Conservation (phyloP, 2,888 invertebrate species). For the Pachymerium ferrugineum region DNA sequence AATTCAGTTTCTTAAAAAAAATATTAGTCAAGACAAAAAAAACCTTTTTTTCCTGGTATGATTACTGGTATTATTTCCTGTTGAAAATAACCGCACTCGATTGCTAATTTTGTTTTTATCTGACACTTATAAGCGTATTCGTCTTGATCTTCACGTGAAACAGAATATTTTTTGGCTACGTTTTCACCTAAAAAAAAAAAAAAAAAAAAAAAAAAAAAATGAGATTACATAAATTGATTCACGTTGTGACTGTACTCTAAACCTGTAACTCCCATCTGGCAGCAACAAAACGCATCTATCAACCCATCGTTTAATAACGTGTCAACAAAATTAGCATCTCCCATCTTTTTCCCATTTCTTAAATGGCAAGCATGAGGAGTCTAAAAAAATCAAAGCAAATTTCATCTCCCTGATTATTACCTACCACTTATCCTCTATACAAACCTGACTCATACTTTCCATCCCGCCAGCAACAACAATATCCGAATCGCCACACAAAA, state of each 20-base stretch:
- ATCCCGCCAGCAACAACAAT: slow-evolving; percentile 73
- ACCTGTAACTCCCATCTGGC: slow-evolving; percentile 77
- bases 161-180: slow-evolving; percentile 60
- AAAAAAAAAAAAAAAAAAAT: too few relatives aligned
- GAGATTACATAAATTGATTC: too few relatives aligned
- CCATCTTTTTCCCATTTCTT: slow-evolving; percentile 62
- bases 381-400: too few relatives aligned
- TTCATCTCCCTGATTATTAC: too few relatives aligned
- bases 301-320: slow-evolving; percentile 65
- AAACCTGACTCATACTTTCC: slow-evolving; percentile 72
- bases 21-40: background rate
- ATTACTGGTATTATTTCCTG: slow-evolving; percentile 66
- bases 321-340: slow-evolving; percentile 59
- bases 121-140: slow-evolving; percentile 63
- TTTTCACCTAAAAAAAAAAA: slow-evolving; percentile 63
- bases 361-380: slow-evolving; percentile 63
- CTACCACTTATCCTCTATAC: too few relatives aligned
- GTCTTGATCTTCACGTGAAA: slow-evolving; percentile 67
- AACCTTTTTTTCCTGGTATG: slow-evolving; percentile 51
- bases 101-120: slow-evolving; percentile 58
- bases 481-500: slow-evolving; percentile 59
- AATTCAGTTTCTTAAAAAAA: slow-evolving; percentile 43
- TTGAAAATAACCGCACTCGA: slow-evolving; percentile 58
- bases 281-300: slow-evolving; percentile 65
- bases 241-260: too few relatives aligned